These are phyloP conservation scores for Agraylea sexmaculata DNA, from an alignment of 1,140 invertebrate species.

Conservation along the genomic window DNA sequence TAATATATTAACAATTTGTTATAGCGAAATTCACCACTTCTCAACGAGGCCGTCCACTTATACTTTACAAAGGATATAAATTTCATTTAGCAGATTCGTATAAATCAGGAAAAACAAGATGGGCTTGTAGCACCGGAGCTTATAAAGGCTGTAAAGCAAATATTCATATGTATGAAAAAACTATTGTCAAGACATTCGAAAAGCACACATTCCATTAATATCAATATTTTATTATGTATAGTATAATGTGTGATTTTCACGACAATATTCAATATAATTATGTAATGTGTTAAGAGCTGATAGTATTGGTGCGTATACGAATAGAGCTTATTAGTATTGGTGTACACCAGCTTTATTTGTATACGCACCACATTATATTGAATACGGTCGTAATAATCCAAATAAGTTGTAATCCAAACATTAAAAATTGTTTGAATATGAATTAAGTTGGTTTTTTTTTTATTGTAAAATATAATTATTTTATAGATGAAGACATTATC, in stretches of 20 bases:
- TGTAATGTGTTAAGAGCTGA: neutral
- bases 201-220: conserved; percentile 3
- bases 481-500: too few relatives aligned
- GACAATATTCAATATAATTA: neutral
- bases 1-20: too few relatives aligned
- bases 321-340: neutral
- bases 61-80: neutral
- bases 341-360: neutral
- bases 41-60: neutral
- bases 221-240: neutral
- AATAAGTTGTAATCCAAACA: too few relatives aligned
- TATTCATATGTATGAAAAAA: neutral
- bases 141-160: neutral
- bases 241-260: neutral
- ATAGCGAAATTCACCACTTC: neutral
- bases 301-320: neutral
- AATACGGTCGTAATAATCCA: too few relatives aligned
- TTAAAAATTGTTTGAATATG: too few relatives aligned
- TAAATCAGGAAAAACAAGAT: neutral
- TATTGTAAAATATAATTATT: too few relatives aligned
- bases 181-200: neutral
- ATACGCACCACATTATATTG: too few relatives aligned
- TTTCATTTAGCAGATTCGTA: neutral
- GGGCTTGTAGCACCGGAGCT: neutral
- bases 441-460: too few relatives aligned